Percentiles rank a stretch among this genome's conserved stretches.
These are phyloP conservation scores for Liasis olivaceus DNA, from an alignment of 2,797 vertebrate genomes.

Conservation along the genomic window DNA sequence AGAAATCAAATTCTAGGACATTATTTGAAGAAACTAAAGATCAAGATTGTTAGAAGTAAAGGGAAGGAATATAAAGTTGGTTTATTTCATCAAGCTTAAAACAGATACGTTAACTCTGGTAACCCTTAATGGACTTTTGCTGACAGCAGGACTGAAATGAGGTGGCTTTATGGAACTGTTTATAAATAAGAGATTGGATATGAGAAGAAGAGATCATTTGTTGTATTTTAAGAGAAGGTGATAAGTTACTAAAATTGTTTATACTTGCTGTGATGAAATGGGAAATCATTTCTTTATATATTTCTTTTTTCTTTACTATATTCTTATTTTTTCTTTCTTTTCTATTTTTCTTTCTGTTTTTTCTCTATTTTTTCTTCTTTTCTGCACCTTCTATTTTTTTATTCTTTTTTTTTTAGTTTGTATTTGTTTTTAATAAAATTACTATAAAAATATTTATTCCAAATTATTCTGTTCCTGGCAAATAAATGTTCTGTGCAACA, in stretches of 20 bases:
- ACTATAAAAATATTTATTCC: not conserved
- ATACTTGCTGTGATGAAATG: not conserved
- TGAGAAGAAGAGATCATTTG: not conserved
- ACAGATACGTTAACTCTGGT: too few species aligned
- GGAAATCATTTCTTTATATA: not conserved
- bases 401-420: not conserved
- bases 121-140: too few species aligned
- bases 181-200: too few species aligned
- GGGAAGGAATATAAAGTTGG: too few species aligned
- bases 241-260: not conserved
- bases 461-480: not conserved
- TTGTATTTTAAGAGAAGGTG: not conserved
- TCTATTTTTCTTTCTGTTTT: not conserved
- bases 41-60: too few species aligned
- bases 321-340: not conserved
- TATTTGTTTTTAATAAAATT: not conserved
- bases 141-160: too few species aligned
- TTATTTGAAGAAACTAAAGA: too few species aligned
- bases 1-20: too few species aligned
- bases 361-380: not conserved
- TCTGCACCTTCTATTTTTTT: not conserved
- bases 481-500: not conserved
- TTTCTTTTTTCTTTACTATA: not conserved
- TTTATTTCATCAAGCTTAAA: too few species aligned
- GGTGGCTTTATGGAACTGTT: too few species aligned